A percentile compares a stretch with the other conserved stretches of the same genome.
Conservation (phyloP, 2,797 vertebrate species). For the Acomys russatus region DNA sequence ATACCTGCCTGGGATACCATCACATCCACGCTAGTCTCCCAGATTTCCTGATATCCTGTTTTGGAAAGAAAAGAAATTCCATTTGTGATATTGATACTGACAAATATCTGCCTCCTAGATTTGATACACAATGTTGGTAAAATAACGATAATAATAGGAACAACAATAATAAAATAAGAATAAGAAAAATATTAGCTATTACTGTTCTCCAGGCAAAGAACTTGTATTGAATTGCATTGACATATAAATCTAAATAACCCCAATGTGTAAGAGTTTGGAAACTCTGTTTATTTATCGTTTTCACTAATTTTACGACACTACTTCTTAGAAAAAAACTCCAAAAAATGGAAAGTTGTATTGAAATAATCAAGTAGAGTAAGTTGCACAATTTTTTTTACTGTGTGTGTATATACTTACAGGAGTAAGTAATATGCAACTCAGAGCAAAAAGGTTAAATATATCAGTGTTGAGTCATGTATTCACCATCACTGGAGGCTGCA, state of each 20-base stretch:
- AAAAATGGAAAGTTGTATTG: neutral
- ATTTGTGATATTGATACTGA: too few relatives aligned
- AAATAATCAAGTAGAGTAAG: neutral
- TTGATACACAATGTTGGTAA: neutral
- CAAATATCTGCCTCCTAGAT: too few relatives aligned
- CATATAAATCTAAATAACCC: neutral
- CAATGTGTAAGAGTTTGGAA: neutral
- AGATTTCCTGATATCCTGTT: neutral
- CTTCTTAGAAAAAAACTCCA: neutral
- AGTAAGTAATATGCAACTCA: too few relatives aligned
- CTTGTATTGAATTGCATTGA: neutral
- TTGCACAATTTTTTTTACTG: neutral
- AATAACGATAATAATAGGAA: too few relatives aligned
- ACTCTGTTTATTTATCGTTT: neutral
- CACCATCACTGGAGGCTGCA: neutral
- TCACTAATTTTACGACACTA: neutral
- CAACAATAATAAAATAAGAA: neutral
- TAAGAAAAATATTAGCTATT: neutral
- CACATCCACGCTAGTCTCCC: neutral
- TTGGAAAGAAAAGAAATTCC: neutral
- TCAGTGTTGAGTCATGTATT: neutral
- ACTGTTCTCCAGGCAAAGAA: neutral
- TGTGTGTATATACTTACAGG: accelerated
- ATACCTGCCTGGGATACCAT: neutral
- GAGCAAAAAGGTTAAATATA: too few relatives aligned